A percentile compares a stretch with the other conserved stretches of the same genome.
phyloP scores from a whole-genome alignment of 2,113 vertebrate genomes.

The Mustelus asterias region DNA sequence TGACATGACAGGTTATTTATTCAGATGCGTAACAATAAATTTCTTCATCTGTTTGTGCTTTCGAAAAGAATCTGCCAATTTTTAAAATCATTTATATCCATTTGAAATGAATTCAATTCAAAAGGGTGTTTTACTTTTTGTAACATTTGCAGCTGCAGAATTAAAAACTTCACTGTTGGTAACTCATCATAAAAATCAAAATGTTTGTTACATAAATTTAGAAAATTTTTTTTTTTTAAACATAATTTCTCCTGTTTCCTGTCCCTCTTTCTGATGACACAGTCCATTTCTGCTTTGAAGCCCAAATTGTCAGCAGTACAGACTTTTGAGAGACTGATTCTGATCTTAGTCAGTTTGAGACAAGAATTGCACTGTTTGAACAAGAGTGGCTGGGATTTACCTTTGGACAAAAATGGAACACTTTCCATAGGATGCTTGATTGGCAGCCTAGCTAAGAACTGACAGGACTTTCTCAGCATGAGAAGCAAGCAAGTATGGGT shows the following conservation, averaged over 20 bases:
- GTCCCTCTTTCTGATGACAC: not conserved
- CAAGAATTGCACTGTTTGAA: not conserved
- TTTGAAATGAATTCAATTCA: not conserved
- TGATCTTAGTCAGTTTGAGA: not conserved
- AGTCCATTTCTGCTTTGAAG: not conserved
- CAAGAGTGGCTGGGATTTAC: not conserved
- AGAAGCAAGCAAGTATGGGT: not conserved
- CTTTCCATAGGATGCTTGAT: not conserved
- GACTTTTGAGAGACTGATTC: not conserved
- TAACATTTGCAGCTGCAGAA: not conserved
- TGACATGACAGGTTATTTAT: conserved; percentile 24
- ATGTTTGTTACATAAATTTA: not conserved
- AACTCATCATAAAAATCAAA: not conserved
- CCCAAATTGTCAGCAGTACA: not conserved
- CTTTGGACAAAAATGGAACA: not conserved
- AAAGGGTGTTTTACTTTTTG: not conserved
- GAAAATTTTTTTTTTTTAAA: not conserved
- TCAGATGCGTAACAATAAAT: not conserved
- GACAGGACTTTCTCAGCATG: not conserved
- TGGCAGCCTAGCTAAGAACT: not conserved
- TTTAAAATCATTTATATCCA: not conserved
- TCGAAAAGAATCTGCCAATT: not conserved
- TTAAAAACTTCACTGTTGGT: not conserved
- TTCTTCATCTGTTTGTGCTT: not conserved
- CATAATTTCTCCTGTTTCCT: not conserved